Percentiles rank a stretch among this genome's conserved stretches.
phyloP scores from a whole-genome alignment of 1,140 invertebrate genomes.

The Sesamia nonagrioides region DNA sequence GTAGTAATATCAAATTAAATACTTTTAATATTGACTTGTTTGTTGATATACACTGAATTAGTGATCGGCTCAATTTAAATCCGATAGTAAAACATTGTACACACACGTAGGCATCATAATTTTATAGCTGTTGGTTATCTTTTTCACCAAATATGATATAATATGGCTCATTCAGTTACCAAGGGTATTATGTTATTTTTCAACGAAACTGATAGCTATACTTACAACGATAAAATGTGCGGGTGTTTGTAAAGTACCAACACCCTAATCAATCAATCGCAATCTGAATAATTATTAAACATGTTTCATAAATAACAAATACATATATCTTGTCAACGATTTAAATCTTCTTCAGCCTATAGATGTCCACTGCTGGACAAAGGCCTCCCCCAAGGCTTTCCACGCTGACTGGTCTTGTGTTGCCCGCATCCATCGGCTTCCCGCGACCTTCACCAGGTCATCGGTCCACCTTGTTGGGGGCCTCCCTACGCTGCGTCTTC shows the following conservation, averaged over 20 bases:
- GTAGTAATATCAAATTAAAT: not conserved
- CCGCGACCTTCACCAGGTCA: too few relatives aligned
- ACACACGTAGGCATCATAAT: not conserved
- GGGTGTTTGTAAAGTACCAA: not conserved
- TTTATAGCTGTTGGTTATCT: slow-evolving; percentile 10
- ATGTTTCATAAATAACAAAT: too few relatives aligned
- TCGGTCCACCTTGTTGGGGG: too few relatives aligned
- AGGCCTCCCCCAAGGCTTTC: too few relatives aligned
- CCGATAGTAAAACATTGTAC: not conserved
- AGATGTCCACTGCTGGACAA: too few relatives aligned
- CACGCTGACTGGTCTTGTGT: too few relatives aligned
- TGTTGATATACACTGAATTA: not conserved
- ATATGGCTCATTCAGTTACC: slow-evolving; percentile 14
- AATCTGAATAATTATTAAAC: too few relatives aligned
- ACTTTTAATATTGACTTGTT: not conserved
- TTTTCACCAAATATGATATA: slow-evolving; percentile 23
- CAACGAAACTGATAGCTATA: slow-evolving; percentile 29
- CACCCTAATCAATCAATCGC: not conserved
- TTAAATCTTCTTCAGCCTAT: too few relatives aligned
- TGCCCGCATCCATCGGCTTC: too few relatives aligned
- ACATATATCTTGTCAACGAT: too few relatives aligned
- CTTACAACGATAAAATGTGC: not conserved
- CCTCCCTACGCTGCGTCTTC: too few relatives aligned
- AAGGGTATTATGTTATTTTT: slow-evolving; percentile 31
- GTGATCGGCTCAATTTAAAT: slow-evolving; percentile 2